phyloP scores from a whole-genome alignment of 1,140 invertebrate genomes.

The Phortica variegata region DNA sequence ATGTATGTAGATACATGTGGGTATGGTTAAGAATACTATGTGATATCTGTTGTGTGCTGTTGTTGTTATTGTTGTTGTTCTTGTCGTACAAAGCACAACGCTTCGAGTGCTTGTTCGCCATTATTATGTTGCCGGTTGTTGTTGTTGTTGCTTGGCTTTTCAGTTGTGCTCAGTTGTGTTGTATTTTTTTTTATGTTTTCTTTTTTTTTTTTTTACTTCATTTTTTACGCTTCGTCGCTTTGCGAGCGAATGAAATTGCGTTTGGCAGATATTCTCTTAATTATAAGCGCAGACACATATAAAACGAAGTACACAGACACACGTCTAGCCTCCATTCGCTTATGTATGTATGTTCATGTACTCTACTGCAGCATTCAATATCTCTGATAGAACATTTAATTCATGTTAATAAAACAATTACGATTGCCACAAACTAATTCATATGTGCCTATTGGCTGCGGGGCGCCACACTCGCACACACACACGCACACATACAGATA shows the following conservation, averaged over 20 bases:
- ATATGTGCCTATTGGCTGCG: no score
- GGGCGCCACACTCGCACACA: no score
- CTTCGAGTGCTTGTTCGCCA: slow-evolving; percentile 28
- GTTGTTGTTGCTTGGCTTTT: slow-evolving; percentile 27
- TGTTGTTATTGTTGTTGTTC: background rate
- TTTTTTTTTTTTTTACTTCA: slow-evolving; percentile 55
- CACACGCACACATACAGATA: no score
- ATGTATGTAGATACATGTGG: slow-evolving; percentile 17
- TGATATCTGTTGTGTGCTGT: no score
- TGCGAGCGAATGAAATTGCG: slow-evolving; percentile 51
- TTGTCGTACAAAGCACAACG: slow-evolving; percentile 22
- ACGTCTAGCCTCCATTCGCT: background rate
- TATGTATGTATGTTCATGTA: background rate
- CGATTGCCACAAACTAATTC: slow-evolving; percentile 11
- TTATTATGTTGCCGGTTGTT: slow-evolving; percentile 42
- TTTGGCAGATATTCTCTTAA: slow-evolving; percentile 6
- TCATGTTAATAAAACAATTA: background rate
- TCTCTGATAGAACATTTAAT: background rate
- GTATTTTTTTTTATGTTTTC: slow-evolving; percentile 35
- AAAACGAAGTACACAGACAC: slow-evolving; percentile 6
- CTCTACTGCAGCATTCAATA: slow-evolving; percentile 6
- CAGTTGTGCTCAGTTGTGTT: slow-evolving; percentile 5
- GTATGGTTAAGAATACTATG: background rate
- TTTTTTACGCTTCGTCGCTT: slow-evolving; percentile 52
- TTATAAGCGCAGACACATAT: slow-evolving; percentile 7